A percentile compares a stretch with the other conserved stretches of the same genome.
These are phyloP conservation scores for Semaprochilodus insignis DNA, from an alignment of 2,797 vertebrate species.

Conservation along the genomic window DNA sequence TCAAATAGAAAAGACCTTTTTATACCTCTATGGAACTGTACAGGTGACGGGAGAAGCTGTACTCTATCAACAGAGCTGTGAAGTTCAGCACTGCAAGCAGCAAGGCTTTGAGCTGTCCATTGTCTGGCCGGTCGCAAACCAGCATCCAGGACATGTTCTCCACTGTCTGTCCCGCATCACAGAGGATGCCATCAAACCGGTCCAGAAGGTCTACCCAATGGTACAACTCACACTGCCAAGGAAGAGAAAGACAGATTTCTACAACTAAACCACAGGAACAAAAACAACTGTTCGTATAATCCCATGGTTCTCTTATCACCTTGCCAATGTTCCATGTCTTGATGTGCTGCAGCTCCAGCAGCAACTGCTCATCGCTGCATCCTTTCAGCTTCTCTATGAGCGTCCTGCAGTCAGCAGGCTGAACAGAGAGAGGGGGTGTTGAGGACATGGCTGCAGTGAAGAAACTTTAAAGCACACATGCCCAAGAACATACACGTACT, in stretches of 20 bases:
- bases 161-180: conserved; percentile 94
- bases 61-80: conserved; percentile 96
- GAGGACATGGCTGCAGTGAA: conserved; percentile 29
- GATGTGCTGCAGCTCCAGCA: conserved; percentile 95
- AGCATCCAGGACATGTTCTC: conserved; percentile 97
- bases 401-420: conserved; percentile 97
- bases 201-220: conserved; percentile 98
- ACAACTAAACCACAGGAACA: too few relatives aligned
- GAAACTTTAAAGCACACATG: background rate
- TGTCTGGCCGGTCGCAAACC: conserved; percentile 91
- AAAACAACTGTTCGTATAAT: background rate
- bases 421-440: conserved; percentile 52
- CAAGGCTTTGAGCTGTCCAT: conserved; percentile 91
- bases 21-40: conserved; percentile 98
- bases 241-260: conserved; percentile 14
- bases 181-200: conserved; percentile 95
- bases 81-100: conserved; percentile 96
- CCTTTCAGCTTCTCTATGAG: conserved; percentile 96
- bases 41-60: conserved; percentile 96
- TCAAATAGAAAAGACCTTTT: background rate
- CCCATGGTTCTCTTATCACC: conserved; percentile 71
- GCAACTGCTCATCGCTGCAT: conserved; percentile 93
- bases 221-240: conserved; percentile 91
- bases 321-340: conserved; percentile 99
- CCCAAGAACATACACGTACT: background rate